These are phyloP conservation scores for Neotoxoptera formosana DNA, from an alignment of 1,140 invertebrate species.

Conservation along the genomic window DNA sequence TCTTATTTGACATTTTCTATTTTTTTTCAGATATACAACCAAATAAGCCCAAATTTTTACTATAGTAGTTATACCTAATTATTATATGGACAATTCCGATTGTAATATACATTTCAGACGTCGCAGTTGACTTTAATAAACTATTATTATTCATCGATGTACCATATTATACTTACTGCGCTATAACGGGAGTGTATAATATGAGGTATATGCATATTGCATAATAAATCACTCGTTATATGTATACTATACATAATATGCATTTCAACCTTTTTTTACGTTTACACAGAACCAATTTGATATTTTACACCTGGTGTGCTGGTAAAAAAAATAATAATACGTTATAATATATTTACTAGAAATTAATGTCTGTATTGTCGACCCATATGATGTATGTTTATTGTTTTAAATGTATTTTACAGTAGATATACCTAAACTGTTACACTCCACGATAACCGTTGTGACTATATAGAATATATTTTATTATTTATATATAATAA, in stretches of 20 bases:
- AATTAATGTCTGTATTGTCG: neutral
- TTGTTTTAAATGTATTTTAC: too few relatives aligned
- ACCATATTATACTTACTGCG: neutral
- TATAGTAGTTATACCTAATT: too few relatives aligned
- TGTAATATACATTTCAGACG: too few relatives aligned
- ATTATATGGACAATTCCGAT: too few relatives aligned
- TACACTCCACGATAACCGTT: too few relatives aligned
- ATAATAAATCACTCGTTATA: neutral
- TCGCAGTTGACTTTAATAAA: neutral
- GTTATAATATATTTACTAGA: neutral
- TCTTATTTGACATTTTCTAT: too few relatives aligned
- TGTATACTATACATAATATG: neutral
- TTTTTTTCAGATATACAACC: too few relatives aligned
- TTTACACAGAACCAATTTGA: neutral
- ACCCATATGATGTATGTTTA: too few relatives aligned
- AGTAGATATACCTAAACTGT: too few relatives aligned
- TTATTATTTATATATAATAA: neutral
- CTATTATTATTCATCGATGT: neutral
- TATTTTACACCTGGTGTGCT: neutral
- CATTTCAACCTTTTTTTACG: neutral
- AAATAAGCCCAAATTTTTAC: too few relatives aligned
- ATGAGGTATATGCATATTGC: neutral
- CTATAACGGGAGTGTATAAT: neutral
- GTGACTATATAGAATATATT: too few relatives aligned
- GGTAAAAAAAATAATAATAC: neutral